Evolutionary conservation across 2,113 vertebrate genomes (phyloP).

Genomic region (Poeciliopsis occidentalis): DNA sequence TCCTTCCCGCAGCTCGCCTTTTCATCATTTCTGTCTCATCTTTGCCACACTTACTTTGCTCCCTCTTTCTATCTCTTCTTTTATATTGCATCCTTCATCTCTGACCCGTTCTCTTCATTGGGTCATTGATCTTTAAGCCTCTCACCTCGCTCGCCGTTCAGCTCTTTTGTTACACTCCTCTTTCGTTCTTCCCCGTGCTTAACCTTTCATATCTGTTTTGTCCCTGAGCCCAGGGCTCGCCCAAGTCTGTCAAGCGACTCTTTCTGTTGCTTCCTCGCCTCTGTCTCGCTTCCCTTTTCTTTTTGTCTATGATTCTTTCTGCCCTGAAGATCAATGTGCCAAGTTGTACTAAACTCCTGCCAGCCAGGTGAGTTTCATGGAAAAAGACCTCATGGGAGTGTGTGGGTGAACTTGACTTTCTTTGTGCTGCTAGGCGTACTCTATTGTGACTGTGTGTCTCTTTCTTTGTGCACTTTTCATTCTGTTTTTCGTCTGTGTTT

Average conservation of each 20-base stretch:
- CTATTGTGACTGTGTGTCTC: background rate
- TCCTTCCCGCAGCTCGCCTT: slow-evolving; percentile 49
- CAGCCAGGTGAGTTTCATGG: slow-evolving; percentile 68
- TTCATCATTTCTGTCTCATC: slow-evolving; percentile 56
- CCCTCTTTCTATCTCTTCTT: slow-evolving; percentile 25
- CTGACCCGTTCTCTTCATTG: slow-evolving; percentile 53
- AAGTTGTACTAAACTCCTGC: slow-evolving; percentile 46
- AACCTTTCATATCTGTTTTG: slow-evolving; percentile 47
- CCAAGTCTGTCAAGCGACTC: slow-evolving; percentile 44
- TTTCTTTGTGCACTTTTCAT: slow-evolving; percentile 12
- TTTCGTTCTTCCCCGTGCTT: slow-evolving; percentile 34
- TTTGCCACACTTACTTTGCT: slow-evolving; percentile 31
- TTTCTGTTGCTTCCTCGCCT: slow-evolving; percentile 30
- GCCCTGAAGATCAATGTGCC: slow-evolving; percentile 53
- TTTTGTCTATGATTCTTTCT: slow-evolving; percentile 25
- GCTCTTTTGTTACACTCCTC: slow-evolving; percentile 40
- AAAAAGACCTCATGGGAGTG: slow-evolving; percentile 54
- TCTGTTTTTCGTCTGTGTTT: slow-evolving; percentile 23
- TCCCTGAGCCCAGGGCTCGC: slow-evolving; percentile 19
- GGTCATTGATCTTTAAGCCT: slow-evolving; percentile 62
- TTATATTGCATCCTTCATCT: slow-evolving; percentile 42
- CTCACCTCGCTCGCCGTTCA: slow-evolving; percentile 45
- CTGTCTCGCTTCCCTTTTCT: slow-evolving; percentile 18
- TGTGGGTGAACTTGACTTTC: slow-evolving; percentile 16
- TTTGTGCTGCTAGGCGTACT: slow-evolving; percentile 2